phyloP scores from a whole-genome alignment of 2,797 vertebrate genomes.

The Anabas testudineus region DNA sequence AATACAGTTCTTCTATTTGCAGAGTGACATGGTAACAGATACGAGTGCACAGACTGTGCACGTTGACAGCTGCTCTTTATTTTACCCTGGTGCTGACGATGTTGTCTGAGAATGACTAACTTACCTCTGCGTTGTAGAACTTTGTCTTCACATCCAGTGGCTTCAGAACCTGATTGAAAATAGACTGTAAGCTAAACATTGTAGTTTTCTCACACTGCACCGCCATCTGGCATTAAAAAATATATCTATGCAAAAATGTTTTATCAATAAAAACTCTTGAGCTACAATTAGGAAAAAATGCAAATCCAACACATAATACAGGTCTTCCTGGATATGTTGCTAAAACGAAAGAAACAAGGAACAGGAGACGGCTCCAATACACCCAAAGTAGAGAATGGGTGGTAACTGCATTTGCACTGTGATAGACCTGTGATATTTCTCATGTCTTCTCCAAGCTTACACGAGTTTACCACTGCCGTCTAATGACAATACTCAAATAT shows the following conservation, averaged over 20 bases:
- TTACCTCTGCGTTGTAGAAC: conserved; percentile 99
- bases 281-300: too few species aligned
- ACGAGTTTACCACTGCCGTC: neutral
- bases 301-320: neutral
- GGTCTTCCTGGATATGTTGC: neutral
- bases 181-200: conserved; percentile 84
- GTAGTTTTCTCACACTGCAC: conserved; percentile 60
- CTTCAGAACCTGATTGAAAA: conserved; percentile 95
- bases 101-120: conserved; percentile 34
- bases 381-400: conserved; percentile 29
- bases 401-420: conserved; percentile 56
- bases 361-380: conserved; percentile 1
- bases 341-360: neutral
- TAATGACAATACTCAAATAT: conserved; percentile 24
- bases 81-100: neutral
- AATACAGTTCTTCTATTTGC: conserved; percentile 36
- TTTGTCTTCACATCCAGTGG: conserved; percentile 99
- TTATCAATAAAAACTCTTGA: neutral
- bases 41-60: neutral
- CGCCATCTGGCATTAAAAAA: conserved; percentile 51
- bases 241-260: neutral
- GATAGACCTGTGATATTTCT: conserved; percentile 76
- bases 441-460: conserved; percentile 45
- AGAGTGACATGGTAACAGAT: conserved; percentile 13
- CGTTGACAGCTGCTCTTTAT: conserved; percentile 9